Conservation (phyloP, 1,140 invertebrate genomes). For the Lasioglossum albipes region DNA sequence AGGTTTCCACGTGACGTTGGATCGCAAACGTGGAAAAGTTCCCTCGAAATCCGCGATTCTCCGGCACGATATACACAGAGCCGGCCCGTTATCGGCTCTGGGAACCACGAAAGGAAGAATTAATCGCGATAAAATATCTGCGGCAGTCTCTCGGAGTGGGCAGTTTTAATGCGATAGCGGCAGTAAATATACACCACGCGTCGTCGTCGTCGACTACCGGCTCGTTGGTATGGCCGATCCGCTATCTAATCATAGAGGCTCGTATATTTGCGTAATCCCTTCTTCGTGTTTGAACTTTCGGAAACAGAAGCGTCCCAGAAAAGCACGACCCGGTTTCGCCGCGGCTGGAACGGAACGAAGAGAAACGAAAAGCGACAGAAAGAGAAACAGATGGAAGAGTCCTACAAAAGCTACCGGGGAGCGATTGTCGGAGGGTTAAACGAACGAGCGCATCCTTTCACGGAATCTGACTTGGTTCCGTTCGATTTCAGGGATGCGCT, state of each 20-base stretch:
- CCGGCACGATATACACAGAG: neutral
- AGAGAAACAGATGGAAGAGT: too few relatives aligned
- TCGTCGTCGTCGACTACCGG: neutral
- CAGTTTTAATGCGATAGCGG: neutral
- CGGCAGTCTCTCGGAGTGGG: neutral
- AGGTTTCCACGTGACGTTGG: neutral
- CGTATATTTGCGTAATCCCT: neutral
- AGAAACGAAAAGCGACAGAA: neutral
- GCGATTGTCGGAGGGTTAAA: too few relatives aligned
- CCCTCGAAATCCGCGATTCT: neutral
- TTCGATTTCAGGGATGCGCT: too few relatives aligned
- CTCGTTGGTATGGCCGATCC: neutral
- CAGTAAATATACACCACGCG: neutral
- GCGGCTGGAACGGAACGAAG: neutral
- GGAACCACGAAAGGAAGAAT: neutral
- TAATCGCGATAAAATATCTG: neutral
- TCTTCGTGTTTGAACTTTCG: neutral
- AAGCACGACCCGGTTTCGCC: neutral
- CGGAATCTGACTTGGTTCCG: too few relatives aligned
- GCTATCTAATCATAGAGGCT: neutral
- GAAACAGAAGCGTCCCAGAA: constrained; percentile 18
- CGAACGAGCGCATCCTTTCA: too few relatives aligned
- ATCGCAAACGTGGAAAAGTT: neutral
- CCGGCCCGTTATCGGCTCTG: neutral
- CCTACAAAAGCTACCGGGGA: too few relatives aligned